phyloP scores from a whole-genome alignment of 2,888 invertebrate genomes.

The Kuschelorhynchus macadamiae region DNA sequence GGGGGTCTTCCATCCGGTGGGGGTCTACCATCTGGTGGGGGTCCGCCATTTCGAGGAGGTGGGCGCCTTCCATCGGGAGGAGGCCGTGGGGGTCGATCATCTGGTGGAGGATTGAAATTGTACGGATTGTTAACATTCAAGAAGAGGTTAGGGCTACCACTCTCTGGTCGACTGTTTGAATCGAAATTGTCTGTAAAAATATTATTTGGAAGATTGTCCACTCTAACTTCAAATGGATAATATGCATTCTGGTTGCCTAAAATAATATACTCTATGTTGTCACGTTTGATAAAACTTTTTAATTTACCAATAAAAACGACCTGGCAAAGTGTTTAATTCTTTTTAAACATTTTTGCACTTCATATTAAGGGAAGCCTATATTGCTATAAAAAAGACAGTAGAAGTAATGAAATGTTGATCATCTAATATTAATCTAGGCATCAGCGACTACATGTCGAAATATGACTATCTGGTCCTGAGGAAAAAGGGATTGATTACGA shows the following conservation, averaged over 20 bases:
- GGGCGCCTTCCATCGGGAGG: conserved; percentile 22
- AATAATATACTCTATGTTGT: too few species aligned
- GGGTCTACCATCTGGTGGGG: conserved; percentile 10
- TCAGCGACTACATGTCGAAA: too few species aligned
- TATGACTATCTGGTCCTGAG: too few species aligned
- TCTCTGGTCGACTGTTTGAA: neutral
- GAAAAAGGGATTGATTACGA: too few species aligned
- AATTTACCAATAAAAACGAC: too few species aligned
- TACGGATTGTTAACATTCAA: conserved; percentile 41
- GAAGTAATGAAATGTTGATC: too few species aligned
- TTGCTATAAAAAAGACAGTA: too few species aligned
- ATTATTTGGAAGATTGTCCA: conserved; percentile 30
- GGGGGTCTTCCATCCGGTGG: conserved; percentile 7
- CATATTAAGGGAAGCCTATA: too few species aligned
- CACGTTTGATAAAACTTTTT: too few species aligned
- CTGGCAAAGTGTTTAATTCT: too few species aligned
- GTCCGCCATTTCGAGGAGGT: conserved; percentile 3
- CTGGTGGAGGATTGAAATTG: conserved; percentile 46
- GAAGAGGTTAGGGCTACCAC: conserved; percentile 16
- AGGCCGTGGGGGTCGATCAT: conserved; percentile 14
- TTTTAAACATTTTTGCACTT: too few species aligned
- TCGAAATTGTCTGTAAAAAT: conserved; percentile 22
- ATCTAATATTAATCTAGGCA: too few species aligned
- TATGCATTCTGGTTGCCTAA: conserved; percentile 19
- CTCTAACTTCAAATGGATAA: conserved; percentile 26